phyloP scores from a whole-genome alignment of 2,888 invertebrate species.

The Tanaodytes sp. region DNA sequence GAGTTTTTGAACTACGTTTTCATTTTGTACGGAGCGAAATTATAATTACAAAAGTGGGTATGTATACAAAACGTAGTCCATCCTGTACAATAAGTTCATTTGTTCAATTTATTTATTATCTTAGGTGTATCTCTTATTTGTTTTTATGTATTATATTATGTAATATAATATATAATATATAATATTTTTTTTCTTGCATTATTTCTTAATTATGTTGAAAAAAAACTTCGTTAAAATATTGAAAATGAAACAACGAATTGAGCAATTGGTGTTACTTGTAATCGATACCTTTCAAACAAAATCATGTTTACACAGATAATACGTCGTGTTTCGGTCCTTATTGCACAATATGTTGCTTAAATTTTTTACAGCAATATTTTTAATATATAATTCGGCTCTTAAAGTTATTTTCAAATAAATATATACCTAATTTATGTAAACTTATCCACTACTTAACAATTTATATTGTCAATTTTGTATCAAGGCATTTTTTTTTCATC shows the following conservation, averaged over 20 bases:
- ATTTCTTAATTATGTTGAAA: conserved; percentile 11
- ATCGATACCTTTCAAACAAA: conserved; percentile 26
- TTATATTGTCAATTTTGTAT: conserved; percentile 14
- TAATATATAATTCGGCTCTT: neutral
- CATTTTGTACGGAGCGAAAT: too few relatives aligned
- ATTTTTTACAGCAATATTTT: conserved; percentile 52
- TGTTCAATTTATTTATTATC: too few relatives aligned
- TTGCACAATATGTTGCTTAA: conserved; percentile 67
- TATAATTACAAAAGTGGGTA: too few relatives aligned
- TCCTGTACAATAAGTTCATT: too few relatives aligned
- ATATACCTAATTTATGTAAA: conserved; percentile 6
- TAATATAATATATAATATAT: too few relatives aligned
- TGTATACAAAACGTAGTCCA: too few relatives aligned
- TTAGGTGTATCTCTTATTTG: too few relatives aligned
- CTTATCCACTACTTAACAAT: neutral
- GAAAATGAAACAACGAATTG: conserved; percentile 71
- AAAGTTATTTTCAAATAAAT: conserved; percentile 14
- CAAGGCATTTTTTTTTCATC: conserved; percentile 11
- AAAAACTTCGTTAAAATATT: conserved; percentile 69
- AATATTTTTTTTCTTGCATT: neutral
- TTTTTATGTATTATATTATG: too few relatives aligned
- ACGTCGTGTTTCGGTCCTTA: conserved; percentile 55
- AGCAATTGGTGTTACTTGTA: conserved; percentile 65
- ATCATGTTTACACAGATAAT: conserved; percentile 34
- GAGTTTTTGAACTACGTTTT: too few relatives aligned